A percentile compares a stretch with the other conserved stretches of the same genome.
Evolutionary conservation across 2,888 invertebrate genomes (phyloP).

Genomic region (Dicyrtoma fusca): DNA sequence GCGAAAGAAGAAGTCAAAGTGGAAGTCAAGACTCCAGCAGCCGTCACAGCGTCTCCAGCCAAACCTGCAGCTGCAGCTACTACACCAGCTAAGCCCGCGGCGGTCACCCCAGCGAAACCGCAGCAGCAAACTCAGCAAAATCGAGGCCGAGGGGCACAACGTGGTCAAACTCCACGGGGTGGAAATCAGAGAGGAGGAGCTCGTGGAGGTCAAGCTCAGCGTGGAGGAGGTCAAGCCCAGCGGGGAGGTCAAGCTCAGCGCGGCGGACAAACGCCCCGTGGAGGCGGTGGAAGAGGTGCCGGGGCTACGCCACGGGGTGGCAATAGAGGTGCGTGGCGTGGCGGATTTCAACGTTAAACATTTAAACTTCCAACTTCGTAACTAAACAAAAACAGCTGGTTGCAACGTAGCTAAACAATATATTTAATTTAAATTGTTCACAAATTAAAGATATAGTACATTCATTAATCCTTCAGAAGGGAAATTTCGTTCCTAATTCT

Average conservation of each 20-base stretch:
- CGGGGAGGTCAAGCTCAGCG: background rate
- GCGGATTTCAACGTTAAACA: background rate
- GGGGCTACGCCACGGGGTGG: background rate
- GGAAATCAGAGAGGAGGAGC: background rate
- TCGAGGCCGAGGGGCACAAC: no score
- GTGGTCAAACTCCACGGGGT: no score
- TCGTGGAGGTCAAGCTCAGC: slow-evolving; percentile 17
- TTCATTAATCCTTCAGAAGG: no score
- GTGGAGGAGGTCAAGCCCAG: slow-evolving; percentile 3
- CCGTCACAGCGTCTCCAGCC: background rate
- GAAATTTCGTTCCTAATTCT: no score
- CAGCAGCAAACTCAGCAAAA: background rate
- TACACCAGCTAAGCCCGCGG: slow-evolving; percentile 6
- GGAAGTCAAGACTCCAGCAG: slow-evolving; percentile 14
- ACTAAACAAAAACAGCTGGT: no score
- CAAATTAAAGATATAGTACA: no score
- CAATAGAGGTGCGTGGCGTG: background rate
- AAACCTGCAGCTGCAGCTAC: background rate
- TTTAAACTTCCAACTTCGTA: no score
- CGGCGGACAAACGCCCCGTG: background rate
- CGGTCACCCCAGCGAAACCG: background rate
- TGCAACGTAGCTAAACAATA: no score
- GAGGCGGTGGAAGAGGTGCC: slow-evolving; percentile 11
- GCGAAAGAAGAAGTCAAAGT: slow-evolving; percentile 8
- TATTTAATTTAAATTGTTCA: no score